Evolutionary conservation across 2,113 vertebrate genomes (phyloP).

Genomic region (Platycercus adscitus): DNA sequence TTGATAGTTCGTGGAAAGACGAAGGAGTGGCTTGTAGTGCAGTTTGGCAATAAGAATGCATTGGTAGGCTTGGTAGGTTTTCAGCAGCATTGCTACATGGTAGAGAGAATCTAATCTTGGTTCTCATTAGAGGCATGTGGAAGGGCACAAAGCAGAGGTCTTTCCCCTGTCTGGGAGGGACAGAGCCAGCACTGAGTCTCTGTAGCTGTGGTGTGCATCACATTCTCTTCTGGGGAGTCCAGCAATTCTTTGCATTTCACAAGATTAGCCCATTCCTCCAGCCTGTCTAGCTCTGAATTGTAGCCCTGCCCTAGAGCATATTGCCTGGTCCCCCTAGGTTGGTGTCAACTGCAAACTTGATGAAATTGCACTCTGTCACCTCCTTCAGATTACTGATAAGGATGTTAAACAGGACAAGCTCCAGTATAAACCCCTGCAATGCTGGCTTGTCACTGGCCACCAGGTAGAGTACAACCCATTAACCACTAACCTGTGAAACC

Average conservation of each 20-base stretch:
- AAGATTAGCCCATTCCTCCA: not conserved
- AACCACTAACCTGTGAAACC: not conserved
- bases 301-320: not conserved
- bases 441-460: not conserved
- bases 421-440: not conserved
- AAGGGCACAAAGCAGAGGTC: not conserved
- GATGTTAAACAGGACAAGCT: not conserved
- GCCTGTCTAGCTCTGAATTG: not conserved
- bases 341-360: not conserved
- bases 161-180: accelerated
- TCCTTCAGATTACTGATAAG: not conserved
- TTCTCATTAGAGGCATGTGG: not conserved
- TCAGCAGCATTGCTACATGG: not conserved
- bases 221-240: not conserved
- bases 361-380: not conserved
- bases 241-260: not conserved
- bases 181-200: not conserved
- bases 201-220: not conserved
- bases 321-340: not conserved
- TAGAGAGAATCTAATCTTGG: not conserved
- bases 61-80: not conserved
- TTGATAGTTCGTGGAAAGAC: not conserved
- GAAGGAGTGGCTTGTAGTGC: not conserved
- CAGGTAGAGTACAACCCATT: not conserved
- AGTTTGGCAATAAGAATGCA: not conserved